Conservation (phyloP, 2,113 vertebrate species). For the Saccopteryx leptura region DNA sequence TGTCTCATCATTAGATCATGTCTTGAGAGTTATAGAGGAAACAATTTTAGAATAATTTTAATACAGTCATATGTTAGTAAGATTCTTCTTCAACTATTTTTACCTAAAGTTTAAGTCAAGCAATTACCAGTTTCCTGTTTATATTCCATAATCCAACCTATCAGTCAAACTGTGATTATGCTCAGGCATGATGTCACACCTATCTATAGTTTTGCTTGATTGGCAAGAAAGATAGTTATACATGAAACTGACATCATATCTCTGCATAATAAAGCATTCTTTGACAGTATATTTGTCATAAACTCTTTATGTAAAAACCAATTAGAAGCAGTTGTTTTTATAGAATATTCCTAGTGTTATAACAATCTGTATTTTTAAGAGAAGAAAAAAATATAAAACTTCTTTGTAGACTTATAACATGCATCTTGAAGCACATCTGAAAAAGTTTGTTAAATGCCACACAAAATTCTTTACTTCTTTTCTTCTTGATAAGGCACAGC, state of each 20-base stretch:
- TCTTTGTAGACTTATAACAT: neutral
- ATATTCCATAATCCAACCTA: constrained; percentile 19
- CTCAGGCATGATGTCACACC: constrained; percentile 20
- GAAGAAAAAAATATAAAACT: neutral
- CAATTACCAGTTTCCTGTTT: constrained; percentile 57
- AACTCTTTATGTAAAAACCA: constrained; percentile 45
- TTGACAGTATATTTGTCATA: constrained; percentile 46
- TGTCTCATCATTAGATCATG: constrained; percentile 31
- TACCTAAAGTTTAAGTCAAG: constrained; percentile 43
- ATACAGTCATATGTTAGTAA: constrained; percentile 20
- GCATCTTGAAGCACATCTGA: neutral
- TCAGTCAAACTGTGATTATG: constrained; percentile 58
- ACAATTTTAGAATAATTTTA: constrained; percentile 53
- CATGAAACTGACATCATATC: constrained; percentile 29
- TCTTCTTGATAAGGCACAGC: neutral
- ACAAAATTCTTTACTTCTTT: neutral
- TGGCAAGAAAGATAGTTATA: constrained; percentile 59
- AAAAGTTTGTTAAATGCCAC: neutral
- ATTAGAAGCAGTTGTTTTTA: neutral
- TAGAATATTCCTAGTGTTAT: neutral
- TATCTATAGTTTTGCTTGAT: constrained; percentile 49
- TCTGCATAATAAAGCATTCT: constrained; percentile 51
- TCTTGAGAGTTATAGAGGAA: neutral
- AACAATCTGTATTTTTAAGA: constrained; percentile 25
- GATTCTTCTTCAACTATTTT: constrained; percentile 51